phyloP scores from a whole-genome alignment of 2,113 vertebrate species.

The Bos indicus region DNA sequence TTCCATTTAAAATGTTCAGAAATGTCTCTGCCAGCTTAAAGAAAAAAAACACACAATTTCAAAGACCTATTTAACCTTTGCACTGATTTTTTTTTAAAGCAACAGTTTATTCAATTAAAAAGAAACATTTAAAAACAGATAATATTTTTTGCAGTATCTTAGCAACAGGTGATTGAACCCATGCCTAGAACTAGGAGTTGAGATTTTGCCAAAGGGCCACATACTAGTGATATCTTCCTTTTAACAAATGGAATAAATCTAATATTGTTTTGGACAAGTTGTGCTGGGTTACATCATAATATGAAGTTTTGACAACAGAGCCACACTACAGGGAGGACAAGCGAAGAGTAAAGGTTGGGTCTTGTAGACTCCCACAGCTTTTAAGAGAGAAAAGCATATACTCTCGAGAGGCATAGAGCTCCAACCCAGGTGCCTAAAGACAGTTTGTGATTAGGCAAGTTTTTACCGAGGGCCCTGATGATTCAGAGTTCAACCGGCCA shows the following conservation, averaged over 20 bases:
- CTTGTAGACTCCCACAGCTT: neutral
- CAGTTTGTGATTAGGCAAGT: neutral
- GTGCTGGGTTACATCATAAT: constrained; percentile 83
- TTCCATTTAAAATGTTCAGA: constrained; percentile 62
- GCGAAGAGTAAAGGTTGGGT: neutral
- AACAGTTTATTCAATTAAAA: constrained; percentile 84
- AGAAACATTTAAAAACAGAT: constrained; percentile 82
- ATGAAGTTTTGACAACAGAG: constrained; percentile 75
- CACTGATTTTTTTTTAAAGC: constrained; percentile 80
- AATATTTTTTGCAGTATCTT: constrained; percentile 89
- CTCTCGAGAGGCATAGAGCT: neutral
- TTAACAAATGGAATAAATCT: constrained; percentile 86
- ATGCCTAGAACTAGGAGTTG: constrained; percentile 82
- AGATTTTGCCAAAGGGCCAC: constrained; percentile 79
- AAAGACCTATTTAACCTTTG: constrained; percentile 77
- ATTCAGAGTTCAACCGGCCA: neutral
- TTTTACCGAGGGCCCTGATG: fast-evolving
- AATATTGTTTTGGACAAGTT: constrained; percentile 86
- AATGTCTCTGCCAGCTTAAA: constrained; percentile 61
- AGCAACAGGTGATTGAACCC: constrained; percentile 89
- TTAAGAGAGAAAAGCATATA: neutral
- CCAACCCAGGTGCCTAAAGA: neutral
- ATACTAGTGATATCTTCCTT: constrained; percentile 83
- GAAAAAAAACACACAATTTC: constrained; percentile 21
- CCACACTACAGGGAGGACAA: constrained; percentile 44